Base-by-base conservation (phyloP, 2,888 invertebrate genomes). In the Agrotis segetum region DNA sequence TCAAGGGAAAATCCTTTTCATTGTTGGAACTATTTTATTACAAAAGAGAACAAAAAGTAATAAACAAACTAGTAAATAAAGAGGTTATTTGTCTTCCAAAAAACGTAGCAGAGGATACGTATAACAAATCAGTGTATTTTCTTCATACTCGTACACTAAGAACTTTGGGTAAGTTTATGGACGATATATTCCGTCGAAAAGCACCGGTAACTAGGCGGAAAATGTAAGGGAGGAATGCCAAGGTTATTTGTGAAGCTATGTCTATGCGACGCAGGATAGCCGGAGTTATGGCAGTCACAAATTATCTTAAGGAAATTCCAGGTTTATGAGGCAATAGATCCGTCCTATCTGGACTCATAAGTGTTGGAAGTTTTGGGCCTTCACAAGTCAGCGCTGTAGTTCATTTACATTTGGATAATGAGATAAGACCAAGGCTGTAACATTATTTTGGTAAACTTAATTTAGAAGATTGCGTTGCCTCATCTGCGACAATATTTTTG, bases 271-370 rank as follows among this genome's bases (percentile, higher is more conserved):
- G 24, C 19, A 1, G 44, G 19, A 66, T 70, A 63, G 73, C 17
- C 47, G 14, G 49, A 79, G 62, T 82, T 66, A 79, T 72, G 49
- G 47, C 65, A 52, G 79, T 68, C 79, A 68, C 83, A 72, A 82
- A 79, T 79, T 82, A 82, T 82, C 72, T 67, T 59, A 65, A 71
- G 64, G 82, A 71, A 71, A 67, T 82, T 72, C 67, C 67, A 63
- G 78, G 83, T 82, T 82, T 82, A 82, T 29, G 79, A 72, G n/a
- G 73, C 21, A 62, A 59, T 77, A 59, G 58, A 66, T 60, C 78
- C 82, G n/a, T 55, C 29, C 53, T 68, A 79, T 65, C 47, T 67
- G 61, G 21, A 47, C 55, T 34, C 16, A 61, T 82, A 67, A 70
- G 69, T 65, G 67, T 47, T 50, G 49, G n/a, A 77, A 81, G 49